Conservation (phyloP, 1,140 invertebrate species). For the Pectinophora gossypiella region DNA sequence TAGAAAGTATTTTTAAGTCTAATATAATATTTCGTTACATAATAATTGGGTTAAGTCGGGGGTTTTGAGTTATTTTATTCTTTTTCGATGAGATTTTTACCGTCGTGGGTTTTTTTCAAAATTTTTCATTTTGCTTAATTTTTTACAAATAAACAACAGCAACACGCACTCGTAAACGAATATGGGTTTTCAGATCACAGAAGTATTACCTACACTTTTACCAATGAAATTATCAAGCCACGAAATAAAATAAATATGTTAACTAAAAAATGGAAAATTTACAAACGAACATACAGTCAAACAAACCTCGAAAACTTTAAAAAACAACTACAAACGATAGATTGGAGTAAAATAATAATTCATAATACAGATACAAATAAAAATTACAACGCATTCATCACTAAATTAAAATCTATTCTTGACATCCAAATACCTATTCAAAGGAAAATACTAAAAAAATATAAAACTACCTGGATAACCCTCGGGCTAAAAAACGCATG, state of each 20-base stretch:
- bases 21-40: too few species aligned
- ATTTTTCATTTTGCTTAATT: conserved; percentile 1
- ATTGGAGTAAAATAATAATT: conserved; percentile 1
- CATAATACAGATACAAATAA: neutral
- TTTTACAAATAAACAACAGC: neutral
- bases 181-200: conserved; percentile 3
- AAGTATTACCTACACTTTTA: neutral
- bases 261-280: neutral
- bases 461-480: conserved; percentile 2
- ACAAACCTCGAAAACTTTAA: conserved; percentile 4
- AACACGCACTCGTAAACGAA: neutral
- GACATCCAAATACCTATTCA: neutral
- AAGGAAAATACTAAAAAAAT: neutral
- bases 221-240: neutral
- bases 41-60: too few species aligned
- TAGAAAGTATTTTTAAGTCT: too few species aligned
- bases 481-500: neutral
- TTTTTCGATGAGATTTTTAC: too few species aligned
- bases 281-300: neutral
- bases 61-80: too few species aligned
- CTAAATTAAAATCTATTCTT: neutral
- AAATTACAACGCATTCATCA: neutral
- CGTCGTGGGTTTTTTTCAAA: too few species aligned
- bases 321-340: neutral
- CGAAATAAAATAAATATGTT: neutral